A percentile compares a stretch with the other conserved stretches of the same genome.
Conservation (phyloP, 2,113 vertebrate genomes). For the Syngnathus typhle region DNA sequence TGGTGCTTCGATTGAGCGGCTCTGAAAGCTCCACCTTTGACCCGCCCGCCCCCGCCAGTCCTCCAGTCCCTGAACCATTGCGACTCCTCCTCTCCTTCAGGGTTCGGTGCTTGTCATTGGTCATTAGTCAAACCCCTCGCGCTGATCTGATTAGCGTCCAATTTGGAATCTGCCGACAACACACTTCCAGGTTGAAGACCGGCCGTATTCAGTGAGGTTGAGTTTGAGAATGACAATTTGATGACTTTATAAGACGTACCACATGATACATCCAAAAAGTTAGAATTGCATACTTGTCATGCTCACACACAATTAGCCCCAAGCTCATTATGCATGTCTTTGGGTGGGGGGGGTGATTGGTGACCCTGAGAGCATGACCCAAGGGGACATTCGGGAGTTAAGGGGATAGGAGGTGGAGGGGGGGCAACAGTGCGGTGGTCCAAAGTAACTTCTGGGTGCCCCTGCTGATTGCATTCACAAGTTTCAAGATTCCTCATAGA, state of each 20-base stretch:
- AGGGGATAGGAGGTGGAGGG: neutral
- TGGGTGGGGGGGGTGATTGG: constrained; percentile 23
- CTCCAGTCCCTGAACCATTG: constrained; percentile 42
- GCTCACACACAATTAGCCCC: constrained; percentile 32
- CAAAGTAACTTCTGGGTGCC: constrained; percentile 39
- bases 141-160: constrained; percentile 69
- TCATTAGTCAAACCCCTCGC: constrained; percentile 66
- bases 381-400: constrained; percentile 35
- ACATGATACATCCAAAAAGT: neutral
- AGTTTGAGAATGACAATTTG: constrained; percentile 34
- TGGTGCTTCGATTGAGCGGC: constrained; percentile 65
- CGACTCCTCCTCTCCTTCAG: constrained; percentile 53
- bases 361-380: constrained; percentile 49
- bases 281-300: neutral
- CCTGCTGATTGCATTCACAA: constrained; percentile 37
- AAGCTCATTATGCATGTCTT: constrained; percentile 52
- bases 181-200: constrained; percentile 54
- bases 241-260: constrained; percentile 13
- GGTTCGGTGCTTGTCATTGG: constrained; percentile 61
- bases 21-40: constrained; percentile 67
- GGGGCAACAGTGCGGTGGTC: neutral
- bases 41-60: constrained; percentile 20
- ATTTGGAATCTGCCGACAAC: constrained; percentile 60
- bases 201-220: constrained; percentile 58
- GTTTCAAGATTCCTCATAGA: constrained; percentile 16